Percentiles rank a stretch among this genome's conserved stretches.
These are phyloP conservation scores for Synanthedon vespiformis DNA, from an alignment of 2,888 invertebrate species.

Conservation along the genomic window DNA sequence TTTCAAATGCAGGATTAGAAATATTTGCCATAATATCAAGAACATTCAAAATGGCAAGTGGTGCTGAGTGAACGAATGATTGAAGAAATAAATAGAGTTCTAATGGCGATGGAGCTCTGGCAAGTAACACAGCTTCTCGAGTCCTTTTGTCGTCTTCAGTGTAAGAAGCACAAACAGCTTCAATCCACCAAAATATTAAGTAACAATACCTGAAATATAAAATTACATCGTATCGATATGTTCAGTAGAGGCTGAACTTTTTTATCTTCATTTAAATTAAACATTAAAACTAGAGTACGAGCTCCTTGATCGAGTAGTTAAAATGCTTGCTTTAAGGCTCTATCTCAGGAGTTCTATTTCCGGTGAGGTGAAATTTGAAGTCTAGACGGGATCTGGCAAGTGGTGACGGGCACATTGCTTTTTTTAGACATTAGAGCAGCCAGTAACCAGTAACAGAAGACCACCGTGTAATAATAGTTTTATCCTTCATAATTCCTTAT, in stretches of 20 bases:
- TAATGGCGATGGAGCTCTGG: constrained; percentile 75
- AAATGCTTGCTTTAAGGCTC: no score
- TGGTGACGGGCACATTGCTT: no score
- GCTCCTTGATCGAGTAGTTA: no score
- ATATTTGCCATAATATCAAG: constrained; percentile 72
- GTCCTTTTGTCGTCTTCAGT: constrained; percentile 68
- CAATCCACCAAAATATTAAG: constrained; percentile 81
- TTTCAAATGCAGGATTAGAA: constrained; percentile 70
- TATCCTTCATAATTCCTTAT: no score
- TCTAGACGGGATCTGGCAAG: no score
- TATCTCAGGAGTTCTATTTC: no score
- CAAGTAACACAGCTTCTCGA: constrained; percentile 69
- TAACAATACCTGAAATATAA: constrained; percentile 71
- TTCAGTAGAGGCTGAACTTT: constrained; percentile 1
- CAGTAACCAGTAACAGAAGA: no score
- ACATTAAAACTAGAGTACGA: no score
- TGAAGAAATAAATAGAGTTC: constrained; percentile 84
- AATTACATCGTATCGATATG: constrained; percentile 7
- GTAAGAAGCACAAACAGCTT: constrained; percentile 72
- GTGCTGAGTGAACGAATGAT: constrained; percentile 82
- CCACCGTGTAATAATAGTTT: no score
- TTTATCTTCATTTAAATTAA: background rate
- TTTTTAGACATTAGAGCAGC: no score
- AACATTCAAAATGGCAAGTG: constrained; percentile 73
- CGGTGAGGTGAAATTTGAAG: no score